phyloP scores from a whole-genome alignment of 2,888 invertebrate genomes.

The Sinotaia quadrata region DNA sequence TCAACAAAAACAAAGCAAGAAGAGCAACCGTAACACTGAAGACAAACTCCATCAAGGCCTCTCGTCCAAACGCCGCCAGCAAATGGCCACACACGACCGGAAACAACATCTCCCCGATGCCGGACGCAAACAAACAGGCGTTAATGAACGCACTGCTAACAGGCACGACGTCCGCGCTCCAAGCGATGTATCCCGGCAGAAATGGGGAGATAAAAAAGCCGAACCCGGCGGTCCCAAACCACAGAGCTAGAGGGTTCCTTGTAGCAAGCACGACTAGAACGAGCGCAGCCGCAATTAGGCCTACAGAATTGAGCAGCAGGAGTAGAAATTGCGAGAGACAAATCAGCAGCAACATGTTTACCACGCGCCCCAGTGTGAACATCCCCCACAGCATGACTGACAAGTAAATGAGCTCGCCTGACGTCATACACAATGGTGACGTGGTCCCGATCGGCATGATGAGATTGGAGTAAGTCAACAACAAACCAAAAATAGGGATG shows the following conservation, averaged over 20 bases:
- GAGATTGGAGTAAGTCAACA: slow-evolving; percentile 34
- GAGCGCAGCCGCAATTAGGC: slow-evolving; percentile 17
- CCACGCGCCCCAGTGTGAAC: slow-evolving; percentile 26
- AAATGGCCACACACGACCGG: slow-evolving; percentile 30
- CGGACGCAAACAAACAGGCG: slow-evolving; percentile 31
- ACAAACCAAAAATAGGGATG: slow-evolving; percentile 34
- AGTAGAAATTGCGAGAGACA: slow-evolving; percentile 21
- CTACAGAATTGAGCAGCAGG: slow-evolving; percentile 26
- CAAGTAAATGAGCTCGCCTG: slow-evolving; percentile 25
- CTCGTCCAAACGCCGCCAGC: slow-evolving; percentile 12
- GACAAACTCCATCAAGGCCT: slow-evolving; percentile 23
- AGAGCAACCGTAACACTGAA: slow-evolving; percentile 11
- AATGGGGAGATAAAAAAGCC: slow-evolving; percentile 35
- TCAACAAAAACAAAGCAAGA: slow-evolving; percentile 20
- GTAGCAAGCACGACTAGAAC: slow-evolving; percentile 13
- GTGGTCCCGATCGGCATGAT: slow-evolving; percentile 30
- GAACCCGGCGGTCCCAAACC: slow-evolving; percentile 34
- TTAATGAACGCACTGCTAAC: slow-evolving; percentile 31
- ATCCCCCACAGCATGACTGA: slow-evolving; percentile 36
- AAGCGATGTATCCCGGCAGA: slow-evolving; percentile 33
- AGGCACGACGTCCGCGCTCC: slow-evolving; percentile 26
- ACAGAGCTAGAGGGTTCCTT: slow-evolving; percentile 23
- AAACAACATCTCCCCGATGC: slow-evolving; percentile 35
- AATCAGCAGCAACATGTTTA: slow-evolving; percentile 20
- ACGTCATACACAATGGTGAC: slow-evolving; percentile 23